Conservation (phyloP, 2,113 vertebrate genomes). For the Callaeas wilsoni region DNA sequence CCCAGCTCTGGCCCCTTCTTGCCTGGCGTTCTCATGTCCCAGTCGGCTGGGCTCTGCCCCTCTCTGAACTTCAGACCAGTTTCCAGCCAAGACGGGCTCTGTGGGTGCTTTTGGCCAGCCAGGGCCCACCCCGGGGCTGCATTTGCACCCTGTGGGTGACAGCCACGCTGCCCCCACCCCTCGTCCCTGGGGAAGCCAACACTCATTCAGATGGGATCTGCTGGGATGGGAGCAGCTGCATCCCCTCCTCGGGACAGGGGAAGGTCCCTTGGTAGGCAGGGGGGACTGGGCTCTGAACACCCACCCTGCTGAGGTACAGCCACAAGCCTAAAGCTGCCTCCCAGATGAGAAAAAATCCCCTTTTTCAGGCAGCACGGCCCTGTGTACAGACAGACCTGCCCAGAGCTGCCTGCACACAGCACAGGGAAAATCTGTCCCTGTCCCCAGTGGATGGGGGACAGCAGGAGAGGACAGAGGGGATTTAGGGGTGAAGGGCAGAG, state of each 20-base stretch:
- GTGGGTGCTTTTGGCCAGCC: background rate
- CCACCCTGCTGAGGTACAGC: background rate
- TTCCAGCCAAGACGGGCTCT: background rate
- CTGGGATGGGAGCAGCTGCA: background rate
- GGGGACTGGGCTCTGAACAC: background rate
- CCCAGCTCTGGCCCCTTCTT: background rate
- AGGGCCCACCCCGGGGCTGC: background rate
- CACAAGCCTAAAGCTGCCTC: background rate
- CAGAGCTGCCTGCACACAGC: background rate
- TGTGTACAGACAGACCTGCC: background rate
- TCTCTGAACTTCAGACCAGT: fast-evolving
- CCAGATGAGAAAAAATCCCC: background rate
- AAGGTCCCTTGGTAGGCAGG: no score
- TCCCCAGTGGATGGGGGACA: fast-evolving
- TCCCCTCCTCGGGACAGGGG: no score
- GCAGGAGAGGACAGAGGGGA: background rate
- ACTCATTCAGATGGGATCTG: background rate
- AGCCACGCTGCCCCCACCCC: background rate
- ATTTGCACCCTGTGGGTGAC: background rate
- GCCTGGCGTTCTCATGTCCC: background rate
- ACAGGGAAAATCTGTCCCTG: background rate
- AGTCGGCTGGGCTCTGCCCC: background rate
- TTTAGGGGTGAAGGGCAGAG: background rate
- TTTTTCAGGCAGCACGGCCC: background rate
- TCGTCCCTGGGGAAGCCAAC: background rate